A percentile compares a stretch with the other conserved stretches of the same genome.
phyloP scores from a whole-genome alignment of 2,888 invertebrate genomes.

The Drosophila anceps region DNA sequence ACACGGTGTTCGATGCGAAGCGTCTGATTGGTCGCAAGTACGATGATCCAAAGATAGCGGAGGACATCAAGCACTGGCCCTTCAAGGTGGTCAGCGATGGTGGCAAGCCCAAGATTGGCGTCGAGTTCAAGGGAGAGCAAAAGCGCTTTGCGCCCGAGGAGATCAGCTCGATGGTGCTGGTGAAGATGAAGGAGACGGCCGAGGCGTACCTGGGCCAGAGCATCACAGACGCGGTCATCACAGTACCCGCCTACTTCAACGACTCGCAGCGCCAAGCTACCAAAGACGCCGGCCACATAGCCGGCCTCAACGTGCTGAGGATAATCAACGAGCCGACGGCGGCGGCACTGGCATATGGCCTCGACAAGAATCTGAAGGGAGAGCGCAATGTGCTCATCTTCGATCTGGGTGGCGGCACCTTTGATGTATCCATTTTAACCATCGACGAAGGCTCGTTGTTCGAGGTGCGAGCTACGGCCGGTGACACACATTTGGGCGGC shows the following conservation, averaged over 20 bases:
- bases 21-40: conserved; percentile 97
- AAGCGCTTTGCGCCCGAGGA: conserved; percentile 96
- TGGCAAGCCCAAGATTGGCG: conserved; percentile 94
- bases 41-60: conserved; percentile 94
- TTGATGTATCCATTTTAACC: no score
- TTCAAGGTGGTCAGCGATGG: conserved; percentile 94
- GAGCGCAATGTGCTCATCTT: no score
- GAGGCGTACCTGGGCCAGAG: conserved; percentile 94
- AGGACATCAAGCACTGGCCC: conserved; percentile 97
- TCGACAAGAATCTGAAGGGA: no score
- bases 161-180: conserved; percentile 96
- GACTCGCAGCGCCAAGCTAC: conserved; percentile 81
- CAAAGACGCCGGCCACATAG: no score
- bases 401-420: no score
- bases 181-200: conserved; percentile 96
- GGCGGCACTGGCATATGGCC: no score
- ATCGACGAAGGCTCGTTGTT: conserved; percentile 92
- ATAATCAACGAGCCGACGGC: no score
- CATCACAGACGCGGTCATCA: conserved; percentile 94
- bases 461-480: conserved; percentile 98
- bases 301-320: no score
- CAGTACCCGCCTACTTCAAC: conserved; percentile 90
- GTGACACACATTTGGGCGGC: conserved; percentile 96
- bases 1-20: conserved; percentile 97
- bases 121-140: conserved; percentile 94